Base-by-base conservation (phyloP, 2,888 invertebrate species). In the Oscheius sp. region DNA sequence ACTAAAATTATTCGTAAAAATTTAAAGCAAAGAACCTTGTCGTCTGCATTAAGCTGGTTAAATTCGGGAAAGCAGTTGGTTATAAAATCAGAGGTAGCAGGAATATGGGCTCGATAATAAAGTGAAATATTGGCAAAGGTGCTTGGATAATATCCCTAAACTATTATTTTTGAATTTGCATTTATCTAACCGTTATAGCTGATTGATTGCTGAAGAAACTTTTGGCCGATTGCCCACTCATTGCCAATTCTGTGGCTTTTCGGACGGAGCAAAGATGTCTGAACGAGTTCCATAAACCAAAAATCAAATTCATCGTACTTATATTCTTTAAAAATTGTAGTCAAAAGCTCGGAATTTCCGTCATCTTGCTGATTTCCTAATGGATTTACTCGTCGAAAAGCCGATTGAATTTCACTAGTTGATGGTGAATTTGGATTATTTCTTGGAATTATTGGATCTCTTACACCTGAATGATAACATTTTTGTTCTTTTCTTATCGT, bases 221-320 rank as follows among this genome's bases (percentile, higher is more conserved):
- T 8, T 45, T 27, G 5, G n/a, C 10, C 1, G 61, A 20, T 3
- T 31, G 45, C 1, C 45, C 45, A n/a, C 17, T 17, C 6, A 61
- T 17, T 3, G 61, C 61, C 12, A 61, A 45, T 61, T 61, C 61
- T 3, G 61, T 61, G 29, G 61, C 61, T 42, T 17, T 61, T 42
- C 61, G 17, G 17, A 61, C 42, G 1, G 61, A 61, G n/a, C 45
- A 29, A 1, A 61, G 61, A 17, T 61, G 20, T 29, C 61, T 61
- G n/a, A 27, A 61, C 3, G 1, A 6, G 8, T n/a, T 25, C 20
- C 2, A 20, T 12, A 8, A 4, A 37, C 20, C 12, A 3, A 25
- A 25, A 23, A 23, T 10, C 37, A 17, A 17, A 33, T 17, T 37
- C 1, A 55, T 15, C 3, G n/a, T 8, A 52, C 57, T 20, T 57